Evolutionary conservation across 2,113 vertebrate genomes (phyloP), one percentile per base, ranked within the genome.

Genomic region (Larimichthys polyactis): DNA sequence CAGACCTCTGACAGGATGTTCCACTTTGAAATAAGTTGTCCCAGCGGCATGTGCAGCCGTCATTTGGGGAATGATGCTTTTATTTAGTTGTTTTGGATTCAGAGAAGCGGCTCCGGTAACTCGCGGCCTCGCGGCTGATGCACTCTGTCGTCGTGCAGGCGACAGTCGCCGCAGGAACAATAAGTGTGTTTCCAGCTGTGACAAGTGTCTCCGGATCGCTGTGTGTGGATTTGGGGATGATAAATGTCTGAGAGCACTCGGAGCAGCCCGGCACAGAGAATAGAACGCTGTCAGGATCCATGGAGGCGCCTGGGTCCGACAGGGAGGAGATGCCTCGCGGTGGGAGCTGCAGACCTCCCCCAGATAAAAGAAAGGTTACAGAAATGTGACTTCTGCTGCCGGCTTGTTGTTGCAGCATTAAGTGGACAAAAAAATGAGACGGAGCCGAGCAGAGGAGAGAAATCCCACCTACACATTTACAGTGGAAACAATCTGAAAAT

Each of bases 211-310:
- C 16, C n/a, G 19, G 20, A 44, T 74, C 0, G 29, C 74, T 24
- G 59, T 48, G 68, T 16, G 78, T 60, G 67, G 52, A 55, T 10
- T 20, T 19, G 1, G 48, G 67, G 71, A 66, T 66, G 79, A 79
- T 71, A 29, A 70, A 78, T 75, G 82, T 79, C 40, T 49, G 10
- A 19, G 79, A 69, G 78, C 76, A 32, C 57, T 22, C 54, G 4
- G 65, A 10, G 36, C 70, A 15, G 49, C 64, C 51, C 3, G 16
- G 43, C 27, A 0, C 24, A 0, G n/a, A 58, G 51, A 60, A 48
- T 17, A 66, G 3, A 63, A 22, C 24, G 0, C 73, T 74, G 82
- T 75, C 70, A 24, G 64, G 27, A 58, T 46, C 59, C 74, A 51
- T 66, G 3, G 29, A 20, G 60, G 9, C 8, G 29, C 9, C 40